A percentile compares a stretch with the other conserved stretches of the same genome.
These are phyloP conservation scores for Sturnus vulgaris DNA, from an alignment of 2,113 vertebrate genomes.

Conservation along the genomic window DNA sequence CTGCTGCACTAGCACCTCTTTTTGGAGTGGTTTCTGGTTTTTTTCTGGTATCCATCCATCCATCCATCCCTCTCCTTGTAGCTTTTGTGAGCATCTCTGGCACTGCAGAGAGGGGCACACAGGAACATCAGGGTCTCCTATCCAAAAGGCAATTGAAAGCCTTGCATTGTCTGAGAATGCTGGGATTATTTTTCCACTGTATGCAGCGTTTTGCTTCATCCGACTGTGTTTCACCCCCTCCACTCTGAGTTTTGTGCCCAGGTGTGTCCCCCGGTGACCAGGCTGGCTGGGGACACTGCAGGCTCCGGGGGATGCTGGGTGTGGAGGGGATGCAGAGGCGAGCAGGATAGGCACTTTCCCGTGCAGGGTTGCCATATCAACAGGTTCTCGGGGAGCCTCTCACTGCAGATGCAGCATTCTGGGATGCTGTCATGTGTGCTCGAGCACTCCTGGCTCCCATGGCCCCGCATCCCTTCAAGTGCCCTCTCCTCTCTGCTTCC, in stretches of 20 bases:
- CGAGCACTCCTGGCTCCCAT: neutral
- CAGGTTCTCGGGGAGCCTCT: neutral
- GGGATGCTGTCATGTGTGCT: neutral
- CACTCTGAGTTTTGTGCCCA: rapidly evolving
- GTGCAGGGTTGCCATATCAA: conserved; percentile 6
- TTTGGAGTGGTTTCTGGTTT: neutral
- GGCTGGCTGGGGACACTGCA: neutral
- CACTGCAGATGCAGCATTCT: neutral
- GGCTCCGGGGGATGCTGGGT: rapidly evolving
- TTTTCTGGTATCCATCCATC: neutral
- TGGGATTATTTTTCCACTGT: neutral
- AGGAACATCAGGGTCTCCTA: rapidly evolving
- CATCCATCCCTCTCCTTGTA: neutral
- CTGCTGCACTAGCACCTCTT: rapidly evolving
- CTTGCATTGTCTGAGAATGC: rapidly evolving
- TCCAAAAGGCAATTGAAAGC: neutral
- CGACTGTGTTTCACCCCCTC: neutral
- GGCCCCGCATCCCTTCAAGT: rapidly evolving
- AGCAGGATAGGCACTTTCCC: neutral
- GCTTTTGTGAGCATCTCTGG: neutral
- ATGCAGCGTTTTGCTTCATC: neutral
- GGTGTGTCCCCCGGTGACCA: neutral
- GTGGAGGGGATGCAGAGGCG: rapidly evolving
- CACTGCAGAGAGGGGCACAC: neutral
- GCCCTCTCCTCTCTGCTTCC: neutral